These are phyloP conservation scores for Amorpha juglandis DNA, from an alignment of 2,888 invertebrate species.

Conservation along the genomic window DNA sequence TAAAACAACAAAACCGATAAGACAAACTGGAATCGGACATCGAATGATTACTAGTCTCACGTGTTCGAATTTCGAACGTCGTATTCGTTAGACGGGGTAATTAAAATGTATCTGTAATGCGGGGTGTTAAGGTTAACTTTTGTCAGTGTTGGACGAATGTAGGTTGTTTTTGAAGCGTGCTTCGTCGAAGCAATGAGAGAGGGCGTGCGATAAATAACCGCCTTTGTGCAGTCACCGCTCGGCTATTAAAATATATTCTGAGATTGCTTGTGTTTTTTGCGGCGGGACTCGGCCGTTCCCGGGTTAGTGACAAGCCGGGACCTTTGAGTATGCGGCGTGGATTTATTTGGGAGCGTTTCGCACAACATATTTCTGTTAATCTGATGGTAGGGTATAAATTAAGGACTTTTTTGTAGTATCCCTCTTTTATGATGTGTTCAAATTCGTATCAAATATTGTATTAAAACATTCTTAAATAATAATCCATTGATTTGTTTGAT, in stretches of 20 bases:
- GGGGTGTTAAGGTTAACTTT: constrained; percentile 60
- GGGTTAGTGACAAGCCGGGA: constrained; percentile 44
- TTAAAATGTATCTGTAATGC: constrained; percentile 60
- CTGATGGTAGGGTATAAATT: constrained; percentile 14
- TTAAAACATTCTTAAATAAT: neutral
- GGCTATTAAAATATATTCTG: constrained; percentile 81
- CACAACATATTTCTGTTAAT: constrained; percentile 19
- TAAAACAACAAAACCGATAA: constrained; percentile 54
- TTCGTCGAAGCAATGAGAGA: constrained; percentile 80
- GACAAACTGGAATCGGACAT: constrained; percentile 74
- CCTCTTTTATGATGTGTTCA: neutral
- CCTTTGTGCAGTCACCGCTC: constrained; percentile 82
- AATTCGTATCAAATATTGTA: neutral
- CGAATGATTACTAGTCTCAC: constrained; percentile 81
- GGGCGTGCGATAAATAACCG: constrained; percentile 84
- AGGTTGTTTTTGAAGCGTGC: constrained; percentile 70
- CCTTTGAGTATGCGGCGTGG: constrained; percentile 57
- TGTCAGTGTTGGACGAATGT: constrained; percentile 45
- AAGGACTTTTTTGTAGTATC: neutral
- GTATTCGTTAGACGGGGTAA: constrained; percentile 55
- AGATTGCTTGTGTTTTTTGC: constrained; percentile 79
- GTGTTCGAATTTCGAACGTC: constrained; percentile 67
- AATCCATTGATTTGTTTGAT: neutral
- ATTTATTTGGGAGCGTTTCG: constrained; percentile 43
- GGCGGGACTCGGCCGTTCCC: constrained; percentile 57